A percentile compares a stretch with the other conserved stretches of the same genome.
Conservation (phyloP, 64 coral and sea anemone genomes). For the Montipora cactus region DNA sequence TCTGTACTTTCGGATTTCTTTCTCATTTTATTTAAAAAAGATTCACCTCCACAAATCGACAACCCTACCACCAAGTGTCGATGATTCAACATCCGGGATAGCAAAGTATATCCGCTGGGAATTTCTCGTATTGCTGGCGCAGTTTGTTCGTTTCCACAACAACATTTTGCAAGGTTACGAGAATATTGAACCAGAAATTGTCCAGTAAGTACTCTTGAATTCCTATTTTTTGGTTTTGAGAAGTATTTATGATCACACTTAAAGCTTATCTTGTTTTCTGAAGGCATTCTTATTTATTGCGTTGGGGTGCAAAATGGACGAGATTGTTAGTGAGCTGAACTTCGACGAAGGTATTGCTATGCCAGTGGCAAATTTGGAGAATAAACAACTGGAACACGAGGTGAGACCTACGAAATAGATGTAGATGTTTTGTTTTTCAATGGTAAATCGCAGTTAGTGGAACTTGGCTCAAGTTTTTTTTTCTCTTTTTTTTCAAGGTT, state of each 20-base stretch:
- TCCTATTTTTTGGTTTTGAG: neutral
- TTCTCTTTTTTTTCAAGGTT: slow-evolving; percentile 51
- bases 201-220: neutral
- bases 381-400: slow-evolving; percentile 93
- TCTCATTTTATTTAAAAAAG: neutral
- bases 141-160: slow-evolving; percentile 89
- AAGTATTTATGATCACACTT: slow-evolving; percentile 1
- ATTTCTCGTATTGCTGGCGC: neutral
- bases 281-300: neutral
- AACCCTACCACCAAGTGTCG: too few relatives aligned
- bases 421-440: too few relatives aligned
- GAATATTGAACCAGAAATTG: neutral
- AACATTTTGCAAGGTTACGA: slow-evolving; percentile 31
- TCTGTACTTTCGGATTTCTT: neutral
- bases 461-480: neutral
- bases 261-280: neutral
- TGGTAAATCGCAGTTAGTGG: too few relatives aligned
- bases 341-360: slow-evolving; percentile 99
- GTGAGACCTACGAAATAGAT: slow-evolving; percentile 35
- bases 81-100: neutral
- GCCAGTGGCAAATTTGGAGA: slow-evolving; percentile 96
- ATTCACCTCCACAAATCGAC: too few relatives aligned
- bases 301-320: slow-evolving; percentile 79
- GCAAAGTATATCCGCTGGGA: slow-evolving; percentile 13
- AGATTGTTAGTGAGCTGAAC: slow-evolving; percentile 88